These are phyloP conservation scores for Collichthys lucidus DNA, from an alignment of 2,113 vertebrate species.

Conservation along the genomic window DNA sequence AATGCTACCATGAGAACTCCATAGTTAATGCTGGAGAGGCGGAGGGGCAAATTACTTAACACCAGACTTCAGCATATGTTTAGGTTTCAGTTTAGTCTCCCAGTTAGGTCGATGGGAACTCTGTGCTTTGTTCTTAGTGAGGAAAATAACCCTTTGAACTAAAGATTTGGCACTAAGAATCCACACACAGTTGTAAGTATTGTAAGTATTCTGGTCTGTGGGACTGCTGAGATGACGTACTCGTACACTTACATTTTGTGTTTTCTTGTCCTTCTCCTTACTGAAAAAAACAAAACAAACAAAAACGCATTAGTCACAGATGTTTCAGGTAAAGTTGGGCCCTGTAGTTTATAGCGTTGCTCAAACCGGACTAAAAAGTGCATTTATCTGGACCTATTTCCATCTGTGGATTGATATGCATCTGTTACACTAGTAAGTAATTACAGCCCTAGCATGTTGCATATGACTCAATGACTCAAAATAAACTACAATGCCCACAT, in stretches of 20 bases:
- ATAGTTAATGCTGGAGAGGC: constrained; percentile 47
- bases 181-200: constrained; percentile 9
- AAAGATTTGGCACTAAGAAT: constrained; percentile 15
- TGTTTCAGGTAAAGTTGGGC: not conserved
- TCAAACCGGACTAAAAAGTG: not conserved
- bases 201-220: constrained; percentile 32
- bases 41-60: constrained; percentile 66
- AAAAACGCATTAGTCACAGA: not conserved
- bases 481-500: not conserved
- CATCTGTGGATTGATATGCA: not conserved
- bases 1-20: constrained; percentile 64
- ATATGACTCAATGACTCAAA: not conserved
- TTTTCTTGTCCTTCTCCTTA: not conserved
- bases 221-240: not conserved
- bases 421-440: not conserved
- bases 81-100: constrained; percentile 52
- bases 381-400: not conserved
- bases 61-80: constrained; percentile 59
- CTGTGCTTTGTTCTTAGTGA: constrained; percentile 45
- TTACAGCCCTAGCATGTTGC: not conserved
- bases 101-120: constrained; percentile 14
- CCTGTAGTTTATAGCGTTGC: not conserved
- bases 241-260: constrained; percentile 18
- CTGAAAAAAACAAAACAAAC: not conserved
- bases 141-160: constrained; percentile 33